phyloP scores from a whole-genome alignment of 2,888 invertebrate species.

The Marasmarcha lunaedactyla region DNA sequence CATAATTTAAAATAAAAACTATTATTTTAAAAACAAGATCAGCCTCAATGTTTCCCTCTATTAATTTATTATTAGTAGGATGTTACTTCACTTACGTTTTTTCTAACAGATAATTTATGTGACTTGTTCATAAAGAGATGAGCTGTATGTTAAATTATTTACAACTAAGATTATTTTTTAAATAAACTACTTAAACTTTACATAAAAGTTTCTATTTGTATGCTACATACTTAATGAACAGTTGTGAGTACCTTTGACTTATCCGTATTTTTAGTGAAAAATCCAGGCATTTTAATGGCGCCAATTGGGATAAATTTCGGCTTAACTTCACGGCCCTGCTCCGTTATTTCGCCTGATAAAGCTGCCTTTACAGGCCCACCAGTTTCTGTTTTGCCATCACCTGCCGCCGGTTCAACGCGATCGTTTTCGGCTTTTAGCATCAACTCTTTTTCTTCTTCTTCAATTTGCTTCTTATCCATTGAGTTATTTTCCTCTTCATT shows the following conservation, averaged over 20 bases:
- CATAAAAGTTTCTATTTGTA: too few relatives aligned
- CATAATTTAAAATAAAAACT: too few relatives aligned
- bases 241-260: conserved; percentile 78
- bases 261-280: conserved; percentile 82
- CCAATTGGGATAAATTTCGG: conserved; percentile 88
- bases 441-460: conserved; percentile 73
- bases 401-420: conserved; percentile 47
- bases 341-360: conserved; percentile 65
- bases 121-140: too few relatives aligned
- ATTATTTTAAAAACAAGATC: too few relatives aligned
- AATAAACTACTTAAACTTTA: too few relatives aligned
- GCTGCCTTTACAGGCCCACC: conserved; percentile 63
- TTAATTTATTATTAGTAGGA: too few relatives aligned
- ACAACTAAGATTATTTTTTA: too few relatives aligned
- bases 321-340: conserved; percentile 80
- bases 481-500: conserved; percentile 49
- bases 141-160: too few relatives aligned
- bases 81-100: too few relatives aligned
- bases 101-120: too few relatives aligned
- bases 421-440: conserved; percentile 72
- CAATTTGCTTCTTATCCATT: conserved; percentile 76
- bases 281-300: conserved; percentile 89
- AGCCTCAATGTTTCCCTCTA: too few relatives aligned
- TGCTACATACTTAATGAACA: too few relatives aligned
- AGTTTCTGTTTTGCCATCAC: conserved; percentile 50